phyloP scores from a whole-genome alignment of 2,888 invertebrate species.

The Luperina nickerlii region DNA sequence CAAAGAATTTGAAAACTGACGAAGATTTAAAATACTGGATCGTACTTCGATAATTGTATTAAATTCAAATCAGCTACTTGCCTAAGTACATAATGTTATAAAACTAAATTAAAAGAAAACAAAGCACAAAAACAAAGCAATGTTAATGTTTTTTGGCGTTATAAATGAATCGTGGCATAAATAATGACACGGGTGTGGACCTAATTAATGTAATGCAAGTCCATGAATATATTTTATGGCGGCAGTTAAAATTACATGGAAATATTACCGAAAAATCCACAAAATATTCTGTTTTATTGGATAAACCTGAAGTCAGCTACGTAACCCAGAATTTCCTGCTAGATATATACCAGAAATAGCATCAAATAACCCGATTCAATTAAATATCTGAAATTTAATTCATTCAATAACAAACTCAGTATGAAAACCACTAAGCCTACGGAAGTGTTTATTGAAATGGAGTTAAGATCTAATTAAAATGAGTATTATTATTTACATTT shows the following conservation, averaged over 20 bases:
- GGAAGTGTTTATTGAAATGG: not conserved
- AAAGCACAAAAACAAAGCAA: conserved; percentile 11
- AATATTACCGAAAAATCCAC: conserved; percentile 7
- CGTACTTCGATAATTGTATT: not conserved
- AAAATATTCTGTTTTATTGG: conserved; percentile 1
- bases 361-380: not conserved
- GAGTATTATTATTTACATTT: not conserved
- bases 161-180: conserved; percentile 49
- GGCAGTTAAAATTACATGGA: conserved; percentile 27
- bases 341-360: not conserved
- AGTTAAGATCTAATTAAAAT: not conserved
- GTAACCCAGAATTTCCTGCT: not conserved
- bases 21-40: no score
- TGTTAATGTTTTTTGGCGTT: conserved; percentile 23
- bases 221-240: conserved; percentile 42
- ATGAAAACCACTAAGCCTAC: not conserved
- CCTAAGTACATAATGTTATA: not conserved
- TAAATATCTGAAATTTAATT: not conserved
- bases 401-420: not conserved
- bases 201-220: conserved; percentile 66
- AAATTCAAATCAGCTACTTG: not conserved
- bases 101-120: not conserved
- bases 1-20: no score
- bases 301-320: not conserved
- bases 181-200: conserved; percentile 59